A percentile compares a stretch with the other conserved stretches of the same genome.
phyloP scores from a whole-genome alignment of 2,888 invertebrate species.

The Nezara viridula region DNA sequence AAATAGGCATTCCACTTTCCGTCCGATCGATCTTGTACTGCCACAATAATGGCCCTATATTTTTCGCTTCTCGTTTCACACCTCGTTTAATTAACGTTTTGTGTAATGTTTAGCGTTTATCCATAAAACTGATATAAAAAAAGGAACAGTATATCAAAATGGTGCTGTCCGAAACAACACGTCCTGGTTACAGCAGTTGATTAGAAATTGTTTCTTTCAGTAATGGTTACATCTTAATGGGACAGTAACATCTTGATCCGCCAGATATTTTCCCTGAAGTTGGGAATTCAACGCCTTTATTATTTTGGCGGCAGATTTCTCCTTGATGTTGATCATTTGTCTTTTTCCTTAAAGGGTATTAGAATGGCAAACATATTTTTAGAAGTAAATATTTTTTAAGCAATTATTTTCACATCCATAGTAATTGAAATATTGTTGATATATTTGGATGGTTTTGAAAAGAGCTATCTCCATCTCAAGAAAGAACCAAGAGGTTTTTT shows the following conservation, averaged over 20 bases:
- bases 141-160: neutral
- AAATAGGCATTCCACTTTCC: conserved; percentile 39
- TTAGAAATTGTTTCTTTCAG: neutral
- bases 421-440: too few relatives aligned
- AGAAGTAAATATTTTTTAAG: too few relatives aligned
- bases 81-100: neutral
- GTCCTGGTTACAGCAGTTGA: neutral
- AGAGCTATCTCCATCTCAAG: too few relatives aligned
- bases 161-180: neutral
- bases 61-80: conserved; percentile 29
- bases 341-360: neutral
- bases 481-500: too few relatives aligned
- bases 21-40: neutral
- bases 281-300: too few relatives aligned
- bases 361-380: too few relatives aligned
- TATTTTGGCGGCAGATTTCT: neutral
- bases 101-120: neutral
- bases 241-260: neutral
- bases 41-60: neutral
- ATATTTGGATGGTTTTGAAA: too few relatives aligned
- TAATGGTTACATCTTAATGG: neutral
- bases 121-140: neutral
- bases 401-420: too few relatives aligned
- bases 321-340: neutral
- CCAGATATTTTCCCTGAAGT: neutral